Evolutionary conservation across 2,888 invertebrate genomes (phyloP).

Genomic region (Lacanobia oleracea): DNA sequence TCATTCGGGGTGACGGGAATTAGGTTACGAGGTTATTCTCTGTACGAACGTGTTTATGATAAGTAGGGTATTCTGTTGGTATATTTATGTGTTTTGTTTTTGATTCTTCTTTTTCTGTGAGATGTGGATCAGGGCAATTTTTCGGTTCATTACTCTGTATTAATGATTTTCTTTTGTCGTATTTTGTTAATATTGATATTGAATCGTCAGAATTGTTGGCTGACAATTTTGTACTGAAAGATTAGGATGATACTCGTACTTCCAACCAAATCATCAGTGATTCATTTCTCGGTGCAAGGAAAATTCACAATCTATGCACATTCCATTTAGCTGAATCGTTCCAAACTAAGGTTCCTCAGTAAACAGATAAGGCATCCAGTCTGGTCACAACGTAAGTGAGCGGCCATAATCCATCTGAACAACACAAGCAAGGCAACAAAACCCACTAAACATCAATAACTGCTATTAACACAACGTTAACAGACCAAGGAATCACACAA

Average conservation of each 20-base stretch:
- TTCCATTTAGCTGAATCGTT: not conserved
- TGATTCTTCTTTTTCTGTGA: conserved; percentile 38
- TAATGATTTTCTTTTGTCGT: not conserved
- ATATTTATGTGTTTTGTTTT: conserved; percentile 51
- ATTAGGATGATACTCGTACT: not conserved
- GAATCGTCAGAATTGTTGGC: not conserved
- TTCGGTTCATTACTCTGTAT: conserved; percentile 17
- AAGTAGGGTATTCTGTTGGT: conserved; percentile 52
- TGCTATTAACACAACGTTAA: conserved; percentile 67
- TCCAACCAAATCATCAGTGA: not conserved
- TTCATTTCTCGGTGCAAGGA: not conserved
- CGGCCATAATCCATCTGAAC: conserved; percentile 54
- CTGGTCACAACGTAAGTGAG: conserved; percentile 28
- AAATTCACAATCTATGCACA: not conserved
- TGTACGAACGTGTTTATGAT: conserved; percentile 59
- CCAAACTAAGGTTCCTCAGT: not conserved
- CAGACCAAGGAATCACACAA: conserved; percentile 65
- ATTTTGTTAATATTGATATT: conserved; percentile 5
- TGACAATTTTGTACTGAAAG: too few relatives aligned
- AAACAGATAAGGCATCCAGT: not conserved
- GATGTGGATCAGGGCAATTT: conserved; percentile 30
- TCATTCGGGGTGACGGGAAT: conserved; percentile 74
- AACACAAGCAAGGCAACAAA: conserved; percentile 47
- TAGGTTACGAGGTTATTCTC: conserved; percentile 73
- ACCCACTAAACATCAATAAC: conserved; percentile 64